Percentiles rank a stretch among this genome's conserved stretches.
phyloP scores from a whole-genome alignment of 1,140 invertebrate species.

The Mya arenaria region DNA sequence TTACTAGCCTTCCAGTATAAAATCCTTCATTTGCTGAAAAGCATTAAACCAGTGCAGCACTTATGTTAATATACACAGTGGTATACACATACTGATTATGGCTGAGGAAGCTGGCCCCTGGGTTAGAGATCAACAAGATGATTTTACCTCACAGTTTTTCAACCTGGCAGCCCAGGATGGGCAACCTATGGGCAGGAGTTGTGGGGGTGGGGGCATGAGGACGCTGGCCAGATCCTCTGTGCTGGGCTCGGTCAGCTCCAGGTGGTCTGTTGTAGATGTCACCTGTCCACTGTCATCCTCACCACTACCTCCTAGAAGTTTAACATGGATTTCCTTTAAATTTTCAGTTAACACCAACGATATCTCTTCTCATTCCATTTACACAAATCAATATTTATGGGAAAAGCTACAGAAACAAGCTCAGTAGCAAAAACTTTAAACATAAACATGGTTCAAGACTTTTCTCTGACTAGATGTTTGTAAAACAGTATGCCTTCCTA shows the following conservation, averaged over 20 bases:
- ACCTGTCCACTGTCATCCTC: conserved; percentile 44
- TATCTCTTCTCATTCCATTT: background rate
- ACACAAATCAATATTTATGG: background rate
- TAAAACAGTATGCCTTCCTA: too few species aligned
- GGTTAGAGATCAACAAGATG: too few species aligned
- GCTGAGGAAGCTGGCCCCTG: too few species aligned
- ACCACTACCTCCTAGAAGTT: background rate
- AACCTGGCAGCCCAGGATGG: conserved; percentile 77
- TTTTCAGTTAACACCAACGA: background rate
- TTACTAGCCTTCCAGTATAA: too few species aligned
- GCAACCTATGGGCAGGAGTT: conserved; percentile 67
- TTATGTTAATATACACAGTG: too few species aligned
- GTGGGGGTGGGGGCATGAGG: conserved; percentile 68
- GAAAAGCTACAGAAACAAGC: background rate
- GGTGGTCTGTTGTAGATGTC: conserved; percentile 1
- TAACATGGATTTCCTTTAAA: background rate
- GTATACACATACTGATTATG: too few species aligned
- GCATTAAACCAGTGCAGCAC: too few species aligned
- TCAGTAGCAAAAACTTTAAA: background rate
- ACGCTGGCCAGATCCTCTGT: conserved; percentile 53
- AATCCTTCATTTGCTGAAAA: too few species aligned
- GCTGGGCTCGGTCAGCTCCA: conserved; percentile 32
- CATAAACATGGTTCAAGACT: background rate
- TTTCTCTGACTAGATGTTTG: background rate
- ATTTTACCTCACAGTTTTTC: conserved; percentile 77